Base-by-base conservation (phyloP, 2,888 invertebrate species). In the Pharmacophagus antenor region DNA sequence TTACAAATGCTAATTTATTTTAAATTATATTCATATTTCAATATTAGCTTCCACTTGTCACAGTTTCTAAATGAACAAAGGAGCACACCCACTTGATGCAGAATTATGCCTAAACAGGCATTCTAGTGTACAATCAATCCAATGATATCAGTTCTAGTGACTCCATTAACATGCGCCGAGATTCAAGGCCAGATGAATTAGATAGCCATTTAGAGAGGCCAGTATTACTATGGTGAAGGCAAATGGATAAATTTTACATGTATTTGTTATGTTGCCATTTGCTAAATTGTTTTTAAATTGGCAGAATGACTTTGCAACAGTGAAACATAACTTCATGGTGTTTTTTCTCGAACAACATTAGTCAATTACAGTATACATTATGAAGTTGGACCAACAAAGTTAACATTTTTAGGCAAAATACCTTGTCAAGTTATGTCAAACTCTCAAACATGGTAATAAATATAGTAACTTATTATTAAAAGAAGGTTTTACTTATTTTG, bases 111-210 rank as follows among this genome's bases (percentile, higher is more conserved):
- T 25, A 23, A 53, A 53, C 48, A 41, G 37, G n/a, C 21, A 31
- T 55, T 44, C 22, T n/a, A 44, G 31, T 27, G n/a, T 47, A 54
- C 54, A 62, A 59, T 57, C 59, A 60, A 61, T 59, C 52, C 56
- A 63, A 67, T 71, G 65, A 65, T 67, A 67, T 66, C 65, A 67
- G 63, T 67, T 69, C 66, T 67, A 65, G 63, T 63, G 54, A 51
- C n/a, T 48, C 61, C 62, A 60, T 70, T 67, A 72, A 69, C 65
- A 61, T 66, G 63, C 58, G 62, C 62, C 65, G 63, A 62, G 42
- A 46, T 58, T 62, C 80, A 84, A 84, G 84, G 84, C 69, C 71
- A 63, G 67, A 77, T 73, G 64, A 72, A 77, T 83, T 81, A 74
- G 67, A 66, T 64, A 67, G 58, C 69, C 75, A 75, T 76, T 68